Conservation (phyloP, 2,888 invertebrate species). For the Acrobasis consociella region DNA sequence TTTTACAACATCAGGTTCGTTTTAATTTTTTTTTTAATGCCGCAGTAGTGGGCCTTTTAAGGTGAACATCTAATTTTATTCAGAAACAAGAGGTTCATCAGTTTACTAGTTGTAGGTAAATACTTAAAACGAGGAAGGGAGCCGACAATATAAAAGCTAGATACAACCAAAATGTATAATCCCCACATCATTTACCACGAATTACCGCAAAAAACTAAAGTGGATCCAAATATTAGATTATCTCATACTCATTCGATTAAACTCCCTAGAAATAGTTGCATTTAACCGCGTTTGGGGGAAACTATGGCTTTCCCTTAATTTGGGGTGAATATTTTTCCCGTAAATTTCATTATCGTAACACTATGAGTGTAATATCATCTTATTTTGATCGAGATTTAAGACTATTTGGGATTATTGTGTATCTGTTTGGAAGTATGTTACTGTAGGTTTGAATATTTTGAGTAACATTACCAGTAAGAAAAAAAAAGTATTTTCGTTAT, state of each 20-base stretch:
- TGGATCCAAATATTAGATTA: constrained; percentile 67
- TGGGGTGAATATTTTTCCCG: constrained; percentile 63
- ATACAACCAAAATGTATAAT: constrained; percentile 1
- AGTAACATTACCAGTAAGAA: too few species aligned
- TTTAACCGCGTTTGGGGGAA: constrained; percentile 64
- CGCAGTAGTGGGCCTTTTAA: too few species aligned
- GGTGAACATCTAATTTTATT: too few species aligned
- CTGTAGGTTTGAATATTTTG: background rate
- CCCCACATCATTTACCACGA: constrained; percentile 33
- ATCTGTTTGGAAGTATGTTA: background rate
- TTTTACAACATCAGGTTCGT: too few species aligned
- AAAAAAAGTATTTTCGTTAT: too few species aligned
- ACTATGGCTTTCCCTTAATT: constrained; percentile 52
- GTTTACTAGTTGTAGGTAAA: too few species aligned
- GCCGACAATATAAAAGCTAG: background rate
- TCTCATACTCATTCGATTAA: constrained; percentile 66
- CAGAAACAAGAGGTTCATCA: too few species aligned
- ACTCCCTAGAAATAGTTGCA: constrained; percentile 69
- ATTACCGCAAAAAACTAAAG: constrained; percentile 57
- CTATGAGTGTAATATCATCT: constrained; percentile 42
- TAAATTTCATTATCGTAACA: constrained; percentile 68
- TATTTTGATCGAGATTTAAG: constrained; percentile 32
- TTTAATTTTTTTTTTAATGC: too few species aligned
- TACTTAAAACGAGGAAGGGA: too few species aligned
- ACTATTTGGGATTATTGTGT: constrained; percentile 16